phyloP scores from a whole-genome alignment of 2,797 vertebrate species.

The Crocidura indochinensis region DNA sequence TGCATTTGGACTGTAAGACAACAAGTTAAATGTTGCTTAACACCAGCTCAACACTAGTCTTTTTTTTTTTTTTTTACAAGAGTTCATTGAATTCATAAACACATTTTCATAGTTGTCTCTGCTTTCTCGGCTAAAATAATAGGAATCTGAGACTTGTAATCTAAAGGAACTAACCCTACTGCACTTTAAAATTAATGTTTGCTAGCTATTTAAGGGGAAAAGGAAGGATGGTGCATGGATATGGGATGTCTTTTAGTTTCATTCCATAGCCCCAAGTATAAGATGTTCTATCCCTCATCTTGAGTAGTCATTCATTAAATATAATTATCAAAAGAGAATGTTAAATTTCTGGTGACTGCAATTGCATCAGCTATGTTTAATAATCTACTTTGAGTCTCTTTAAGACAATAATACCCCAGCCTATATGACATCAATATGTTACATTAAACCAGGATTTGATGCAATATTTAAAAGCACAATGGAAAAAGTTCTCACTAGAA shows the following conservation, averaged over 20 bases:
- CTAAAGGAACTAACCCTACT: constrained; percentile 8
- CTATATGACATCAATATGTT: constrained; percentile 70
- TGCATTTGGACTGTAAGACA: not conserved
- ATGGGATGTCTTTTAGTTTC: constrained; percentile 2
- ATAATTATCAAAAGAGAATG: constrained; percentile 64
- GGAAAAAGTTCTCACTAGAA: constrained; percentile 70
- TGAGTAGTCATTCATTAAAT: constrained; percentile 63
- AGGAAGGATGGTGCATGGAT: not conserved
- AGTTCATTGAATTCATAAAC: not conserved
- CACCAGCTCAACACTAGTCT: not conserved
- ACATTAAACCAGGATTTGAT: constrained; percentile 80
- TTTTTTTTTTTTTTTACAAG: not conserved
- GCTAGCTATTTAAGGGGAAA: not conserved
- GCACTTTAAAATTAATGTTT: constrained; percentile 23
- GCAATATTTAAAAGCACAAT: constrained; percentile 74
- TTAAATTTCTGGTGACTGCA: constrained; percentile 64
- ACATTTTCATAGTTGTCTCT: constrained; percentile 11
- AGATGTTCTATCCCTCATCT: constrained; percentile 34
- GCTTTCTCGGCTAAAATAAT: not conserved
- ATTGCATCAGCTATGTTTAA: constrained; percentile 75
- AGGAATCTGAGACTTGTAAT: not conserved
- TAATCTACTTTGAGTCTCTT: constrained; percentile 74
- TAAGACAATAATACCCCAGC: constrained; percentile 75
- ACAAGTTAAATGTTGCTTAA: not conserved
- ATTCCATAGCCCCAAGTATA: not conserved